Base-by-base conservation (phyloP, 2,888 invertebrate species). In the Agonopterix subpropinquella region DNA sequence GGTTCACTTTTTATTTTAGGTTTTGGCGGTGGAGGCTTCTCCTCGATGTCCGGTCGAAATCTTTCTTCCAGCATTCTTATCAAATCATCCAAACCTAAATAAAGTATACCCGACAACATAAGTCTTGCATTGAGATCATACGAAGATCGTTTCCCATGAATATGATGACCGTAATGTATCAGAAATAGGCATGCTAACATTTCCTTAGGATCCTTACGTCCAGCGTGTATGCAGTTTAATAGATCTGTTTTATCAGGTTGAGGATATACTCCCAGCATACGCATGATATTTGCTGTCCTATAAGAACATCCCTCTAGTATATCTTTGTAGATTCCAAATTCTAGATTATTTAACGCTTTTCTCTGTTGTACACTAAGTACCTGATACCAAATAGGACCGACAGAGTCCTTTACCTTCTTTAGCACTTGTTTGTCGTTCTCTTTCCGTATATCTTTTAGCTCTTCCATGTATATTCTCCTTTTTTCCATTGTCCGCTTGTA, bases 351-450 rank as follows among this genome's bases (percentile, higher is more conserved):
- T 43, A 88, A 62, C 2, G 80, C 75, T 4, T 48, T 45, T 54
- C 77, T 70, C 62, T 89, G 88, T 3, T 64, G 64, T 2, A 73
- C 79, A 54, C 87, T 85, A 7, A 88, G 70, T 1, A 77, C 75
- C 57, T 87, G 85, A 52, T 85, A 82, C 88, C 88, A 89, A 8
- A 53, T 66, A 0, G 88, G 86, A 1, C 87, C 88, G 7, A 83
- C 63, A 1, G 63, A 51, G 2, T 50, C 44, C 48, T 46, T 68
- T n/a, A 82, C 61, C 9, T 39, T 54, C 49, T 58, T 61, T 5
- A 73, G 50, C 10, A 70, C 41, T 8, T 53, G 42, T 53, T 67
- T 77, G 7, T 66, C 62, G 45, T 51, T 68, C 36, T 65, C 59
- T 47, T 53, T 69, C 3, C 87, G 75, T 35, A 70, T 50, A 45